Percentiles rank a stretch among this genome's conserved stretches.
Evolutionary conservation across 2,888 invertebrate genomes (phyloP).

Genomic region (Salticus scenicus): DNA sequence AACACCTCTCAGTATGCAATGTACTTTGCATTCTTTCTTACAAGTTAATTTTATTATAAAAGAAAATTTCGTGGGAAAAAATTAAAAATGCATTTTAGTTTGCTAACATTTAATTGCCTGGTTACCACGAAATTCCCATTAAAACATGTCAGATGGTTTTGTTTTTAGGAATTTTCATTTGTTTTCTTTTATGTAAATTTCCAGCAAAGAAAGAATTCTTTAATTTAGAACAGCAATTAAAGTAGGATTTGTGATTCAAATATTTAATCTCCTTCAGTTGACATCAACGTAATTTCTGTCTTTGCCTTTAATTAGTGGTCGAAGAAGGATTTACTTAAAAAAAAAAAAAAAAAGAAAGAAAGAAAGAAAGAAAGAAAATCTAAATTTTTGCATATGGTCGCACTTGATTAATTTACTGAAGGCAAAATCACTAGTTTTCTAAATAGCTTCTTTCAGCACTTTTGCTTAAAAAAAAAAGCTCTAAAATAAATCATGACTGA

Average conservation of each 20-base stretch:
- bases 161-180: conserved; percentile 29
- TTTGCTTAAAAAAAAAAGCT: neutral
- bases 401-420: conserved; percentile 1
- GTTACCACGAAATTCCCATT: conserved; percentile 16
- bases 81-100: neutral
- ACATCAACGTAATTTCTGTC: conserved; percentile 41
- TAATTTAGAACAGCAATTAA: conserved; percentile 68
- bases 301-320: conserved; percentile 64
- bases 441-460: neutral
- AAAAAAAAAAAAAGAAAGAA: neutral
- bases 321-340: neutral
- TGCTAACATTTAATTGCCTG: conserved; percentile 56
- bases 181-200: conserved; percentile 22
- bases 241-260: conserved; percentile 57
- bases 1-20: neutral
- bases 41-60: neutral
- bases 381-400: neutral
- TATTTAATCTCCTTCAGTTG: conserved; percentile 48
- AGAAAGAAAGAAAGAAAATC: neutral
- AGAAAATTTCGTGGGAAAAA: neutral
- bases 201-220: conserved; percentile 23
- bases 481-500: conserved; percentile 1
- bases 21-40: neutral
- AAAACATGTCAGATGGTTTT: neutral
- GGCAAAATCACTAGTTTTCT: neutral